Evolutionary conservation across 1,140 invertebrate genomes (phyloP).

Genomic region (Nomia melanderi): DNA sequence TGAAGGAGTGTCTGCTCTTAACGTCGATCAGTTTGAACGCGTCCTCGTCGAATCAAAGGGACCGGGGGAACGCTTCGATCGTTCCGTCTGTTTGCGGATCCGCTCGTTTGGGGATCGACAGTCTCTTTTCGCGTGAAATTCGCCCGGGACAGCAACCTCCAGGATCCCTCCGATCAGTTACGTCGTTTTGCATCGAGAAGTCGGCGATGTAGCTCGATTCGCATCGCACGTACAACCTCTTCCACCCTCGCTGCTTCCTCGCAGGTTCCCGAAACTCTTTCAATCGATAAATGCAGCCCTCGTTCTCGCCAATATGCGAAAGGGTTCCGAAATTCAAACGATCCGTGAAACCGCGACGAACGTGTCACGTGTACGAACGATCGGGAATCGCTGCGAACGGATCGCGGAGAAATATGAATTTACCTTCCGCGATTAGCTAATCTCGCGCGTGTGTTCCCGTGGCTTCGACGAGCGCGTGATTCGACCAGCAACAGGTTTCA

Average conservation of each 20-base stretch:
- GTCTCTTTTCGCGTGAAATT: neutral
- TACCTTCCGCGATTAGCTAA: conserved; percentile 4
- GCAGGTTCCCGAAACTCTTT: neutral
- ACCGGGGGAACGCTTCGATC: neutral
- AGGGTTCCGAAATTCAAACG: neutral
- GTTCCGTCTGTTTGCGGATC: neutral
- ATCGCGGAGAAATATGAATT: conserved; percentile 29
- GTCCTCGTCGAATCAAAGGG: conserved; percentile 17
- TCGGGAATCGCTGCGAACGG: neutral
- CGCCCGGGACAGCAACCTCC: neutral
- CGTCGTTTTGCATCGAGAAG: neutral
- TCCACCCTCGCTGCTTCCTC: neutral
- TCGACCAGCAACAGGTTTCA: conserved; percentile 27
- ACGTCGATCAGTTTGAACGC: conserved; percentile 28
- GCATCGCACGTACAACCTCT: neutral
- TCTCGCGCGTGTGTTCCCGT: conserved; percentile 4
- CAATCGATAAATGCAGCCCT: conserved; percentile 3
- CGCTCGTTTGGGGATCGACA: neutral
- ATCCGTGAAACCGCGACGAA: conserved; percentile 16
- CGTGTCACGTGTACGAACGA: neutral
- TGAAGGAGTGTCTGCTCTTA: conserved; percentile 33
- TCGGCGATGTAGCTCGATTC: conserved; percentile 25
- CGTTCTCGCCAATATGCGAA: neutral
- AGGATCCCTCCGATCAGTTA: neutral
- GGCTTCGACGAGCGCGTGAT: neutral